phyloP scores from a whole-genome alignment of 2,888 invertebrate genomes.

The Oligia strigilis region DNA sequence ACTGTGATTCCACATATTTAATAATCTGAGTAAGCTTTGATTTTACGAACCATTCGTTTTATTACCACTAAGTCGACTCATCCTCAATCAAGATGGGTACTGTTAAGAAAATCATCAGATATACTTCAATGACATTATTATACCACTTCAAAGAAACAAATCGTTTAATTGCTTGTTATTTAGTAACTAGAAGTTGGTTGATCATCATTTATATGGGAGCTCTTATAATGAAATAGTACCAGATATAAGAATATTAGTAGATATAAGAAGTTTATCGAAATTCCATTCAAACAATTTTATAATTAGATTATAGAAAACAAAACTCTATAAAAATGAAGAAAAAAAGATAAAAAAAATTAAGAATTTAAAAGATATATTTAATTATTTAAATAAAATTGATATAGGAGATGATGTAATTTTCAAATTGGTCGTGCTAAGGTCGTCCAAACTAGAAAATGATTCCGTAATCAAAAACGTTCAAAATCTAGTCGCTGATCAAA shows the following conservation, averaged over 20 bases:
- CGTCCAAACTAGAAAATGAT: background rate
- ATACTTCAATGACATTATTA: conserved; percentile 19
- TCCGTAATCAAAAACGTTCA: background rate
- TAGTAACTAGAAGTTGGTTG: conserved; percentile 19
- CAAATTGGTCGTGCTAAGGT: background rate
- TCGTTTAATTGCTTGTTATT: conserved; percentile 48
- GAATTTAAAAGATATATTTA: background rate
- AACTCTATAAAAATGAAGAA: background rate
- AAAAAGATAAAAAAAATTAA: background rate
- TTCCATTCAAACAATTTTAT: background rate
- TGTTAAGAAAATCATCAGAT: conserved; percentile 36
- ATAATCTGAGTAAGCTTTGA: conserved; percentile 26
- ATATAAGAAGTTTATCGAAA: background rate
- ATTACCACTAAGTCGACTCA: conserved; percentile 48
- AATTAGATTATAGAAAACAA: background rate
- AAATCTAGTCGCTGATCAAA: background rate
- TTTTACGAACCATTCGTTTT: conserved; percentile 28
- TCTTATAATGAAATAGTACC: conserved; percentile 2
- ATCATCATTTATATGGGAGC: conserved; percentile 1
- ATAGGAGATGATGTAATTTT: background rate
- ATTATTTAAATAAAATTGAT: background rate
- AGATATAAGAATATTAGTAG: no score
- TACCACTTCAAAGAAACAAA: conserved; percentile 54
- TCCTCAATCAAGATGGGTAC: conserved; percentile 57
- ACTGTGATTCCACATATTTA: background rate